Percentiles rank a stretch among this genome's conserved stretches.
Evolutionary conservation across 2,113 vertebrate genomes (phyloP).

Genomic region (Gambusia holbrooki): DNA sequence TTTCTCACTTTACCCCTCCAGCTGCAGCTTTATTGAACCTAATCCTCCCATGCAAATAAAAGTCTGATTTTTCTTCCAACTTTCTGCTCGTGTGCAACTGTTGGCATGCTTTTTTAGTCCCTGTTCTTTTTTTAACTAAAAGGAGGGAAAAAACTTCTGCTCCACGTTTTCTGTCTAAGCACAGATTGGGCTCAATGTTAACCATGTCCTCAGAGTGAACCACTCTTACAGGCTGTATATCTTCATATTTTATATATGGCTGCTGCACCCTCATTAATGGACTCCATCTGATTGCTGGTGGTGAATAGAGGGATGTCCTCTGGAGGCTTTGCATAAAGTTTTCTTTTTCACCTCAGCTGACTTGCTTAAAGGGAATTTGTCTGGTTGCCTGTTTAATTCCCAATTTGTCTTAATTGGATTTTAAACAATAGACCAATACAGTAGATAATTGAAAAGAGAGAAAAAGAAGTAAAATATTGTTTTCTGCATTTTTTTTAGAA

Average conservation of each 20-base stretch:
- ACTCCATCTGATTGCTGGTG: conserved; percentile 17
- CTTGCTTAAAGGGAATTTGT: conserved; percentile 36
- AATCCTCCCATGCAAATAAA: conserved; percentile 13
- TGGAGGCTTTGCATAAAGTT: conserved; percentile 20
- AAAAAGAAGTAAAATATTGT: too few relatives aligned
- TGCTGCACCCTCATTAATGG: conserved; percentile 35
- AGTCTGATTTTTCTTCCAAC: background rate
- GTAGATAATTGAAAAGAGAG: too few relatives aligned
- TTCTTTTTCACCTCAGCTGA: conserved; percentile 30
- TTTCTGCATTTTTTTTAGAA: too few relatives aligned
- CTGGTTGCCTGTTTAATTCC: background rate
- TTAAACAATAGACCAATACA: too few relatives aligned
- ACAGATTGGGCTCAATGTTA: conserved; percentile 8
- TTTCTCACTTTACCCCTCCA: conserved; percentile 47
- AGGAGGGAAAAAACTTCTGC: conserved; percentile 1
- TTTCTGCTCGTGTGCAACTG: background rate
- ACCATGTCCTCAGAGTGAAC: conserved; percentile 29
- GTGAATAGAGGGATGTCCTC: conserved; percentile 15
- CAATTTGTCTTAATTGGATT: too few relatives aligned
- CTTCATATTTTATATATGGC: conserved; percentile 14
- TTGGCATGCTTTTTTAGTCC: background rate
- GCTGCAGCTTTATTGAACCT: conserved; percentile 26
- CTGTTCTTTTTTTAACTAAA: background rate
- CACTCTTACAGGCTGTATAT: conserved; percentile 12
- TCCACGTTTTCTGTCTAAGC: conserved; percentile 1